Conservation (phyloP, 2,797 vertebrate genomes). For the Poeciliopsis paucimaculata region DNA sequence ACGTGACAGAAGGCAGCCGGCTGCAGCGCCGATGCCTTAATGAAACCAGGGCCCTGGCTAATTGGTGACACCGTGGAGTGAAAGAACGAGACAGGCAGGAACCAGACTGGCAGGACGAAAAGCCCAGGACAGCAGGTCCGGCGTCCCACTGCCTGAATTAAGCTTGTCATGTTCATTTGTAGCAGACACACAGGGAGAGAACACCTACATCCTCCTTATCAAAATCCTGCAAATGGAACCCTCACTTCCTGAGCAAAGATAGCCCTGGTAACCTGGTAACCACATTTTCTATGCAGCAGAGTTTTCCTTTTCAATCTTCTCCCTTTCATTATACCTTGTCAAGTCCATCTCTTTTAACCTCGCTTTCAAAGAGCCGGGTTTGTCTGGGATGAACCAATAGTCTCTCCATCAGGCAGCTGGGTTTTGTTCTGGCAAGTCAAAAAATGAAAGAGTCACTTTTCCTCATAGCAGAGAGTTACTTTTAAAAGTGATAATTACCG, state of each 20-base stretch:
- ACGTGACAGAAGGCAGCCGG: slow-evolving; percentile 65
- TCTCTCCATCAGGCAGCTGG: slow-evolving; percentile 10
- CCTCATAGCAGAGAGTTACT: background rate
- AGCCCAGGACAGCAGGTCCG: slow-evolving; percentile 64
- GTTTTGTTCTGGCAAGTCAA: slow-evolving; percentile 12
- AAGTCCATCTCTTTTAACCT: slow-evolving; percentile 22
- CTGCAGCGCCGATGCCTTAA: slow-evolving; percentile 83
- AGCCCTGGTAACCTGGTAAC: slow-evolving; percentile 16
- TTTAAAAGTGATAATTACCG: background rate
- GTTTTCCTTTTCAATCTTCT: slow-evolving; percentile 43
- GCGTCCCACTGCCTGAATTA: slow-evolving; percentile 64
- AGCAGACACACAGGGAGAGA: slow-evolving; percentile 46
- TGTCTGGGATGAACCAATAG: slow-evolving; percentile 13
- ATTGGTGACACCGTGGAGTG: slow-evolving; percentile 85
- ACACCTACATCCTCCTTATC: slow-evolving; percentile 49
- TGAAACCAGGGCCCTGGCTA: slow-evolving; percentile 80
- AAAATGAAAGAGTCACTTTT: background rate
- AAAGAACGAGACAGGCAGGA: slow-evolving; percentile 74
- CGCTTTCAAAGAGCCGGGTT: slow-evolving; percentile 28
- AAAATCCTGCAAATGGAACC: slow-evolving; percentile 51
- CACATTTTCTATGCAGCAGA: slow-evolving; percentile 26
- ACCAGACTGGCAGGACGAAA: slow-evolving; percentile 48
- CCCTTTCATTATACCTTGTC: slow-evolving; percentile 39
- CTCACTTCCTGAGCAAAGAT: slow-evolving; percentile 39
- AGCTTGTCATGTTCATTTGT: slow-evolving; percentile 75